phyloP scores from a whole-genome alignment of 2,888 invertebrate species.

The Hypena proboscidalis region DNA sequence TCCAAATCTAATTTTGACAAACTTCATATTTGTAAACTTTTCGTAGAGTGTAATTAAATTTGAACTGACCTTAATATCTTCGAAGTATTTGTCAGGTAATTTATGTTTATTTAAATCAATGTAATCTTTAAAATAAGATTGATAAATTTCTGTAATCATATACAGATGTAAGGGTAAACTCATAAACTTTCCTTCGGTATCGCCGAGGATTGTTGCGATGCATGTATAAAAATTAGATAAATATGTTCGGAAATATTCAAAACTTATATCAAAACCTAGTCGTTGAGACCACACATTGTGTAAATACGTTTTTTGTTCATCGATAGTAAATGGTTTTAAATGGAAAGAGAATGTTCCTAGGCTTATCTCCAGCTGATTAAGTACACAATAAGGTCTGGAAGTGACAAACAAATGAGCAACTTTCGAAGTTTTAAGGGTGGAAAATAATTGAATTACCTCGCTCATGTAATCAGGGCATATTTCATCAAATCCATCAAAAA shows the following conservation, averaged over 20 bases:
- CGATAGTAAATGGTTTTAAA: conserved; percentile 19
- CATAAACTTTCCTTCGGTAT: conserved; percentile 14
- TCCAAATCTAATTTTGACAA: conserved; percentile 26
- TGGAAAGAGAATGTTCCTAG: conserved; percentile 33
- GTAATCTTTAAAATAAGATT: conserved; percentile 10
- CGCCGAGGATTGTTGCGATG: background rate
- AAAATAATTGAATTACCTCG: conserved; percentile 24
- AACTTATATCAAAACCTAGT: background rate
- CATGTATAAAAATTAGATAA: background rate
- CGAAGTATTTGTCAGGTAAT: background rate
- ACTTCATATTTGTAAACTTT: conserved; percentile 24
- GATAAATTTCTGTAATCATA: conserved; percentile 30
- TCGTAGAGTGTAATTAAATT: conserved; percentile 21
- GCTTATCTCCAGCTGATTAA: conserved; percentile 30
- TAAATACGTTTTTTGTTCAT: conserved; percentile 24
- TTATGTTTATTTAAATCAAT: background rate
- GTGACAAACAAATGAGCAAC: conserved; percentile 34
- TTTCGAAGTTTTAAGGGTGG: conserved; percentile 21
- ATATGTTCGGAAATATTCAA: background rate
- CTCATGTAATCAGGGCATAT: conserved; percentile 36
- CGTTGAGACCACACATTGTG: conserved; percentile 18
- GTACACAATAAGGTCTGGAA: conserved; percentile 28
- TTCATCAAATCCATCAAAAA: conserved; percentile 44
- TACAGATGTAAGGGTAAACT: conserved; percentile 28
- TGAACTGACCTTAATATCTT: background rate